A percentile compares a stretch with the other conserved stretches of the same genome.
Conservation (phyloP, 2,113 vertebrate species). For the Oreotrochilus melanogaster region DNA sequence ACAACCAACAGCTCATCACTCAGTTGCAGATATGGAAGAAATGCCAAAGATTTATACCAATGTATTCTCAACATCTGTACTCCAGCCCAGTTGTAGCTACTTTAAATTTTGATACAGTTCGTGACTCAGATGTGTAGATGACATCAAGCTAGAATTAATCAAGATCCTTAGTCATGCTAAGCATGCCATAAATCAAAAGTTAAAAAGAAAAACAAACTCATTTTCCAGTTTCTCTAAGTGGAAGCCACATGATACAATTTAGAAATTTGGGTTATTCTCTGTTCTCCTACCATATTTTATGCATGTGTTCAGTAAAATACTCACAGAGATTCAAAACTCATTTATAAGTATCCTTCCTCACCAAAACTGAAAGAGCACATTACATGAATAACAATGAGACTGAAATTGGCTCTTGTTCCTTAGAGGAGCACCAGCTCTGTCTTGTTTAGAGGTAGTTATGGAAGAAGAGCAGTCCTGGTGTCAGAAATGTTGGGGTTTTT, state of each 20-base stretch:
- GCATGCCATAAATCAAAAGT: constrained; percentile 5
- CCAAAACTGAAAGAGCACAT: constrained; percentile 17
- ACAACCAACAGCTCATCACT: background rate
- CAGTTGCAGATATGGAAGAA: background rate
- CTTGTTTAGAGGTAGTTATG: background rate
- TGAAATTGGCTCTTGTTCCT: constrained; percentile 45
- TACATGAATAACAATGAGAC: background rate
- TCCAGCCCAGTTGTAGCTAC: background rate
- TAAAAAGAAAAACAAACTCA: constrained; percentile 5
- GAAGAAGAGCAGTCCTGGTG: background rate
- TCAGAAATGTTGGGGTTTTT: background rate
- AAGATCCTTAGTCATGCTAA: background rate
- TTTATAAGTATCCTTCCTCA: constrained; percentile 40
- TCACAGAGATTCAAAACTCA: constrained; percentile 34
- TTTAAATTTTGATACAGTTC: background rate
- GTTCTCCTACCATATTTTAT: constrained; percentile 4
- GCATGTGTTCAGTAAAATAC: constrained; percentile 34
- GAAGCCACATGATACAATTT: background rate
- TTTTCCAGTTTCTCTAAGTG: background rate
- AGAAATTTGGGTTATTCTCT: constrained; percentile 14
- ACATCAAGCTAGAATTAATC: constrained; percentile 9
- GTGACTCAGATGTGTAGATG: background rate
- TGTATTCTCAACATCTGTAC: background rate
- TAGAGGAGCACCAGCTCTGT: background rate
- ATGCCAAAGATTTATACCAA: background rate